These are phyloP conservation scores for Callopanchax toddi DNA, from an alignment of 2,113 vertebrate species.

Conservation along the genomic window DNA sequence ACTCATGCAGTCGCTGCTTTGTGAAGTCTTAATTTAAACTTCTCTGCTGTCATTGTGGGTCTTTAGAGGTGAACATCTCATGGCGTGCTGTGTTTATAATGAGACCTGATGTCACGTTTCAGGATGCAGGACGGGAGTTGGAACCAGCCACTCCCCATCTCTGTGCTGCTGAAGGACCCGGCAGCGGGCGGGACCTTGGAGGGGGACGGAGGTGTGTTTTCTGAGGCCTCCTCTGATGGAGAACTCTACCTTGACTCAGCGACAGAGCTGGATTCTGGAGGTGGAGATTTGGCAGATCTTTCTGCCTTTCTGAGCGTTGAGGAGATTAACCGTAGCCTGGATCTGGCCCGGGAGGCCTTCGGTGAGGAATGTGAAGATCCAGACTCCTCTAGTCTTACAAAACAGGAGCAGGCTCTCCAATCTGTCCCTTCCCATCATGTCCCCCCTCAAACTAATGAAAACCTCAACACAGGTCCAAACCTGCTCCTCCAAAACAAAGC, in stretches of 20 bases:
- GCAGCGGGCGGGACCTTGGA: constrained; percentile 68
- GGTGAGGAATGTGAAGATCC: constrained; percentile 64
- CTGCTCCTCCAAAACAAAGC: constrained; percentile 45
- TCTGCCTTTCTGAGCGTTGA: constrained; percentile 94
- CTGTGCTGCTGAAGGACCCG: constrained; percentile 77
- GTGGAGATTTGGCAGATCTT: constrained; percentile 83
- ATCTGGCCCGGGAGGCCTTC: constrained; percentile 91
- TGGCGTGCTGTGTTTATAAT: neutral
- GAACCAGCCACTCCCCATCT: constrained; percentile 78
- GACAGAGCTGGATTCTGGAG: constrained; percentile 81
- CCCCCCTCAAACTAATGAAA: constrained; percentile 45
- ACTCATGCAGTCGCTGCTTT: constrained; percentile 52
- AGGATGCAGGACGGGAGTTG: constrained; percentile 87
- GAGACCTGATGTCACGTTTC: constrained; percentile 56
- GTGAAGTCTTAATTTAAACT: constrained; percentile 30
- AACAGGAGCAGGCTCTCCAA: constrained; percentile 72
- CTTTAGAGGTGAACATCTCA: neutral
- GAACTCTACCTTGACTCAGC: constrained; percentile 84
- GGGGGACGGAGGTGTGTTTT: constrained; percentile 74
- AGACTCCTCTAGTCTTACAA: constrained; percentile 43
- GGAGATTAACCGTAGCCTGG: constrained; percentile 91
- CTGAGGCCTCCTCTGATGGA: constrained; percentile 83
- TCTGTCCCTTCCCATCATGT: constrained; percentile 37
- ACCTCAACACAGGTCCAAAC: constrained; percentile 56
- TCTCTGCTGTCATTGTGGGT: constrained; percentile 19